Conservation (phyloP, 2,888 invertebrate genomes). For the Sympetrum striolatum region DNA sequence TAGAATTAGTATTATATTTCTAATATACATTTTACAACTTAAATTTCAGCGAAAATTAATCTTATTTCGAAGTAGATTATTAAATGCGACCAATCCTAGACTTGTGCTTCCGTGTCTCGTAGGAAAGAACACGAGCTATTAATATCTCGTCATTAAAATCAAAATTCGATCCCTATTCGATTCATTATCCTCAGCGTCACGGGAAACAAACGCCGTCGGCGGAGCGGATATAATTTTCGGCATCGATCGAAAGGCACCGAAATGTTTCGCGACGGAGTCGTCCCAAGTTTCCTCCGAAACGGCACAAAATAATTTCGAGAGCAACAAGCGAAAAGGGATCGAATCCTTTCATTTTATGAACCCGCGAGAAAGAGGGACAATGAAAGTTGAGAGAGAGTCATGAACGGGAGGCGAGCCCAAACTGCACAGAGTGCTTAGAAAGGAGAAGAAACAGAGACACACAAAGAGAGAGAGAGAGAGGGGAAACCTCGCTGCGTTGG, state of each 20-base stretch:
- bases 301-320: not conserved
- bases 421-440: not conserved
- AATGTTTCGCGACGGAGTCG: not conserved
- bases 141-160: not conserved
- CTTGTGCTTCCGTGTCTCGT: too few relatives aligned
- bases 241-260: not conserved
- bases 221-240: not conserved
- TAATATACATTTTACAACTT: too few relatives aligned
- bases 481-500: not conserved
- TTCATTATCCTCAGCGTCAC: not conserved
- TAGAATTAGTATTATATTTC: too few relatives aligned
- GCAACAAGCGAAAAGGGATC: not conserved
- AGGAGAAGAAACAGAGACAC: not conserved
- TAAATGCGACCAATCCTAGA: too few relatives aligned
- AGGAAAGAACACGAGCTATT: too few relatives aligned
- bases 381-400: not conserved
- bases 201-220: not conserved
- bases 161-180: not conserved
- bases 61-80: too few relatives aligned
- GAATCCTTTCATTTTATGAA: not conserved
- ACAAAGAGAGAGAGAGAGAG: not conserved
- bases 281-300: not conserved
- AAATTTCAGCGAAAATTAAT: too few relatives aligned
- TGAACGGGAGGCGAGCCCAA: not conserved
- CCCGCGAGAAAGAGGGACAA: not conserved